These are phyloP conservation scores for Pterophyllum scalare DNA, from an alignment of 2,113 vertebrate genomes.

Conservation along the genomic window DNA sequence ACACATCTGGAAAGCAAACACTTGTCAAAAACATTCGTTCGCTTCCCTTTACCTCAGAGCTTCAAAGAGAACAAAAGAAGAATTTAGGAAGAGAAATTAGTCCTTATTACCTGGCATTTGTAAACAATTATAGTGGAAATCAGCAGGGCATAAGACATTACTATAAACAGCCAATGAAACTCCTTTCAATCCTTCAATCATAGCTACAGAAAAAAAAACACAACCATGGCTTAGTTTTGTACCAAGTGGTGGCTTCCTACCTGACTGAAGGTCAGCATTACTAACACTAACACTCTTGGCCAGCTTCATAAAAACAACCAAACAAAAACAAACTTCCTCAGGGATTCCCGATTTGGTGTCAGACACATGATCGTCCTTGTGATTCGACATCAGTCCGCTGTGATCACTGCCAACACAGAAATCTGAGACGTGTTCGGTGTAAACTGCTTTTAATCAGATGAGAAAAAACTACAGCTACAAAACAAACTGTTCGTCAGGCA, in stretches of 20 bases:
- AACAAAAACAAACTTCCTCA: no score
- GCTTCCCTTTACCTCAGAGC: not conserved
- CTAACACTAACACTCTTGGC: not conserved
- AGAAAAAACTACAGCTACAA: no score
- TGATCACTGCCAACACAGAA: not conserved
- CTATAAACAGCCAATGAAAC: constrained; percentile 41
- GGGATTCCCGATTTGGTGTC: no score
- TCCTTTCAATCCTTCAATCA: not conserved
- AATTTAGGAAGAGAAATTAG: not conserved
- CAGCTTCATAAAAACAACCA: not conserved
- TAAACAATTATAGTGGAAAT: constrained; percentile 25
- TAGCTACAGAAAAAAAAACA: not conserved
- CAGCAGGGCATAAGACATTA: constrained; percentile 1
- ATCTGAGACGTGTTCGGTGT: not conserved
- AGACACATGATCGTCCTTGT: not conserved
- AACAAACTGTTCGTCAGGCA: not conserved
- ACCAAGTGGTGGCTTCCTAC: not conserved
- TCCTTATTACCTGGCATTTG: not conserved
- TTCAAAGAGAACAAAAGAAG: not conserved
- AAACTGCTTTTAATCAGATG: not conserved
- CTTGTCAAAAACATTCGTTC: not conserved
- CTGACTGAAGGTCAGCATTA: not conserved
- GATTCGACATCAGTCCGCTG: not conserved
- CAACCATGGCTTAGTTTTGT: not conserved
- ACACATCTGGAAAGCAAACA: constrained; percentile 10